These are phyloP conservation scores for Brienomyrus brachyistius DNA, from an alignment of 2,113 vertebrate genomes.

Conservation along the genomic window DNA sequence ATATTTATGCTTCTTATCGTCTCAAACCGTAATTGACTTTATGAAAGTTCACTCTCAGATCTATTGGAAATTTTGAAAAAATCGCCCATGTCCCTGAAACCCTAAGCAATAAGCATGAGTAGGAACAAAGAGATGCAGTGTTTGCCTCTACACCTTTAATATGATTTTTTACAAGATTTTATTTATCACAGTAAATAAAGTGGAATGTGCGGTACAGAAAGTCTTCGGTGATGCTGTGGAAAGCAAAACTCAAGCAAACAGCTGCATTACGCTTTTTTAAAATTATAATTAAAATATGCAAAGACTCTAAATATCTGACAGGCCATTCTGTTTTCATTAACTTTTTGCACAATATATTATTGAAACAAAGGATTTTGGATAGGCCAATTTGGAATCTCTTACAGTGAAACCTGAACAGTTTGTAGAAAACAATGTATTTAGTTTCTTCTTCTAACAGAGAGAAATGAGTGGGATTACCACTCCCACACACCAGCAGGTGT, in stretches of 20 bases:
- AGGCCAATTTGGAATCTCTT: background rate
- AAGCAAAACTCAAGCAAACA: background rate
- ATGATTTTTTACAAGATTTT: background rate
- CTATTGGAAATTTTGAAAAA: background rate
- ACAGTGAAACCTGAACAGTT: background rate
- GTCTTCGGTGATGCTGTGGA: background rate
- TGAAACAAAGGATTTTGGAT: slow-evolving; percentile 1
- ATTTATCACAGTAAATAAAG: background rate
- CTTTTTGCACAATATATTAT: background rate
- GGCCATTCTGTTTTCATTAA: background rate
- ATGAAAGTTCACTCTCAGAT: background rate
- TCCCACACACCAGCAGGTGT: background rate
- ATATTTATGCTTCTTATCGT: background rate
- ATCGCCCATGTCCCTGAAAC: background rate
- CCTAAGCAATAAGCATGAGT: background rate
- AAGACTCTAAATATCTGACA: background rate
- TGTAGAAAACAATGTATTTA: background rate
- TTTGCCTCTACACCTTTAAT: background rate
- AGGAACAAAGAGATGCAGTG: background rate
- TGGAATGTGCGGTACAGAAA: background rate
- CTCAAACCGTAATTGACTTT: background rate
- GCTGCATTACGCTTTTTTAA: background rate
- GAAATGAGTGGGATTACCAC: background rate
- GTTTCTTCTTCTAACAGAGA: background rate
- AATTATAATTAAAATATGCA: background rate